Percentiles rank a stretch among this genome's conserved stretches.
Conservation (phyloP, 2,888 invertebrate species). For the Ectemnius lituratus region DNA sequence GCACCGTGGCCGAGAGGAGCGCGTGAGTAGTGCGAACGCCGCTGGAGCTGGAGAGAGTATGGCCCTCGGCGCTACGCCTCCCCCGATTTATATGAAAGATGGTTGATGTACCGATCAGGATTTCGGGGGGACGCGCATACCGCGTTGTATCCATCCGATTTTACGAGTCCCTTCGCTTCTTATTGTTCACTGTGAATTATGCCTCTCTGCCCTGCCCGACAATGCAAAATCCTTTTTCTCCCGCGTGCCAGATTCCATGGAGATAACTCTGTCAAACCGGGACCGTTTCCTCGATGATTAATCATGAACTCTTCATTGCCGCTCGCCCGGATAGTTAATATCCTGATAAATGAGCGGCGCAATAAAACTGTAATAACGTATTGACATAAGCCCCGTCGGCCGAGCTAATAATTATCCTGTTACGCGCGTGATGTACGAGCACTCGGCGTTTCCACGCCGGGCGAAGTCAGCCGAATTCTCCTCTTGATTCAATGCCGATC, state of each 20-base stretch:
- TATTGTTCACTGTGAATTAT: conserved; percentile 42
- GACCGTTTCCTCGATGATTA: no score
- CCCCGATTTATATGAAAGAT: conserved; percentile 57
- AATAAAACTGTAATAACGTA: no score
- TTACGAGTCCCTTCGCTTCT: conserved; percentile 30
- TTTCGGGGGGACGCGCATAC: conserved; percentile 47
- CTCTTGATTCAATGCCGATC: not conserved
- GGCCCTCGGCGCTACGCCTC: conserved; percentile 26
- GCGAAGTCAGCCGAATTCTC: not conserved
- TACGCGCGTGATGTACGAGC: conserved; percentile 1
- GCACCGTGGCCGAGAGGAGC: conserved; percentile 14
- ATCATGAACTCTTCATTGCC: no score
- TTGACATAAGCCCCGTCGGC: no score
- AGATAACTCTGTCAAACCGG: no score
- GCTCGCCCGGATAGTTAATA: no score
- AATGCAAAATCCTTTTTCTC: not conserved
- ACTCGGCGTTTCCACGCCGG: not conserved
- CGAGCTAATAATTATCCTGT: not conserved
- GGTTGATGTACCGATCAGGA: conserved; percentile 50
- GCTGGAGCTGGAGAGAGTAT: conserved; percentile 23
- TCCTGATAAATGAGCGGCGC: no score
- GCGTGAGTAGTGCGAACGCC: conserved; percentile 18
- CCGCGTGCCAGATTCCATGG: no score
- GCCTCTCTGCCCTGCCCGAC: conserved; percentile 10
- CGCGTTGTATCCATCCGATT: conserved; percentile 22